Evolutionary conservation across 23 tunicate genomes (phyloP), one percentile per base, ranked within the genome.

Genomic region (Oikopleura albicans): DNA sequence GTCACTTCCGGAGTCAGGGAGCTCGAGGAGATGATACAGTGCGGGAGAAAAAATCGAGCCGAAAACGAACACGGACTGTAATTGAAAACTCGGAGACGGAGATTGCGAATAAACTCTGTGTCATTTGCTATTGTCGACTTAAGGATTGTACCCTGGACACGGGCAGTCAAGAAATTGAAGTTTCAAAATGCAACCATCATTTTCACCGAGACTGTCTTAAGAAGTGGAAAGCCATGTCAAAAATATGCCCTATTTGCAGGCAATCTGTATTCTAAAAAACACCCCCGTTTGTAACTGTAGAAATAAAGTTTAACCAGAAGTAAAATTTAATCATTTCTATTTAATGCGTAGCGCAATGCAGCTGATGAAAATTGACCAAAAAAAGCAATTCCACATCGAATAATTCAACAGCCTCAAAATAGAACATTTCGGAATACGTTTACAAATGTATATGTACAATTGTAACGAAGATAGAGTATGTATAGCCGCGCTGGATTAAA

Each of bases 51-150:
- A n/a, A n/a, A n/a, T 8, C 59, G 8, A 8, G 16, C 16, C 8
- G 22, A 49, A 49, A 49, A 49, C 59, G 59, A 8, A 49, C 8
- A 22, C 22, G 16, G 16, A 22, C 8, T 49, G 8, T 22, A 8
- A 22, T 8, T 22, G 8, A 8, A 8, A 49, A 49, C 59, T 12
- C 22, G 63, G 22, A 12, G 22, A 49, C 63, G 22, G 22, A 49
- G 22, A 12, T 71, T 34, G 35, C 35, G 33, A 71, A 71, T 29
- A 71, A 16, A 31, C 79, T 71, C 35, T 71, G 79, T 37, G 79
- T 71, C 37, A 71, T 71, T 71, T 71, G 79, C 79, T 71, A 71
- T 29, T 71, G 79, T 31, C 27, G 79, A 29, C 37, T 71, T 4
- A 71, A 71, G 31, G 79, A 71, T 16, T 8, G 12, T 49, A 22